A percentile compares a stretch with the other conserved stretches of the same genome.
These are phyloP conservation scores for Nezara viridula DNA, from an alignment of 2,888 invertebrate species.

Conservation along the genomic window DNA sequence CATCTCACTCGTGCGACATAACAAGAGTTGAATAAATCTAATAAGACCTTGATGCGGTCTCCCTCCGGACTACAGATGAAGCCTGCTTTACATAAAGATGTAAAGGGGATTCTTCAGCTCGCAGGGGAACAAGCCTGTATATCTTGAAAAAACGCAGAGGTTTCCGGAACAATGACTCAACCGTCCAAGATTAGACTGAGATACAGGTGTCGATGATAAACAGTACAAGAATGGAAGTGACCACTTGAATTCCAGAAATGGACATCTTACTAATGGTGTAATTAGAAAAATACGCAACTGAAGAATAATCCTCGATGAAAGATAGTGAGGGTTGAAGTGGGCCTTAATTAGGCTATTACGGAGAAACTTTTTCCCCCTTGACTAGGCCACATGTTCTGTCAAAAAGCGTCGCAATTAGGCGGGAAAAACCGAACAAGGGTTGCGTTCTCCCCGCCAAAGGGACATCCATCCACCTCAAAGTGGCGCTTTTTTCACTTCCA, in stretches of 20 bases:
- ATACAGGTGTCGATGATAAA: background rate
- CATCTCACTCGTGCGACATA: background rate
- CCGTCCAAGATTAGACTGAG: background rate
- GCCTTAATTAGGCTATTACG: background rate
- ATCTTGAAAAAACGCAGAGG: background rate
- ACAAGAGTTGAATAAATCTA: constrained; percentile 13
- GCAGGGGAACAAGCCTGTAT: background rate
- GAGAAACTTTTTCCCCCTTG: background rate
- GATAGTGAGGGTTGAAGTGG: background rate
- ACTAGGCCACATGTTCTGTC: background rate
- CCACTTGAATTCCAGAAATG: background rate
- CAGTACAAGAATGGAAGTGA: background rate
- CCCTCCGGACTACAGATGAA: background rate
- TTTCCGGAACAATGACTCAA: background rate
- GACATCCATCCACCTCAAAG: background rate
- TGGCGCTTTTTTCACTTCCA: constrained; percentile 26
- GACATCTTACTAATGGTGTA: background rate
- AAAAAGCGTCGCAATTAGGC: background rate
- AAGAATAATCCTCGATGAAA: background rate
- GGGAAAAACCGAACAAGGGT: background rate
- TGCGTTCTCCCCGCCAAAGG: background rate
- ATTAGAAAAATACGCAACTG: background rate
- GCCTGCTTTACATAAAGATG: background rate
- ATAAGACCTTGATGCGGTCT: background rate
- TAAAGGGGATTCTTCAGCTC: background rate